phyloP scores from a whole-genome alignment of 2,797 vertebrate genomes.

The Onychomys leucogaster region DNA sequence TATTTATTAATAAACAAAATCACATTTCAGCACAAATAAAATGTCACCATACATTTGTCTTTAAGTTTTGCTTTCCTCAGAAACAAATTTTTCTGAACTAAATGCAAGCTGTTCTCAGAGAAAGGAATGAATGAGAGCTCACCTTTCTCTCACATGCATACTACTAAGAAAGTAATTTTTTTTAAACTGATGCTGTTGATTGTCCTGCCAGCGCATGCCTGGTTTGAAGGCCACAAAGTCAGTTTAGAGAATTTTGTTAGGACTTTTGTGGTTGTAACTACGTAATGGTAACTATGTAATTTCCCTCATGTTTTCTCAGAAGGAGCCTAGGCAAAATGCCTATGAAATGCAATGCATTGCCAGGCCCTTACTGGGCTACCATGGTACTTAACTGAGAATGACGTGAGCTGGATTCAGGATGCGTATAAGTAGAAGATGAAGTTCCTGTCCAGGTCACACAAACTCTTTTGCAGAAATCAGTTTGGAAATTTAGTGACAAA shows the following conservation, averaged over 20 bases:
- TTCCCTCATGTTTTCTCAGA: neutral
- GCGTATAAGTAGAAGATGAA: neutral
- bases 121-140: neutral
- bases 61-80: neutral
- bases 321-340: neutral
- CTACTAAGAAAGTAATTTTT: neutral
- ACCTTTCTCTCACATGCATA: neutral
- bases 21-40: too few species aligned
- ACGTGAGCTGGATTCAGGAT: too few species aligned
- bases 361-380: fast-evolving
- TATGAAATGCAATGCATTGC: fast-evolving
- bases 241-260: neutral
- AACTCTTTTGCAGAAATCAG: neutral
- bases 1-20: too few species aligned
- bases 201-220: fast-evolving
- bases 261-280: neutral
- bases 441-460: neutral
- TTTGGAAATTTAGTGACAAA: conserved; percentile 57
- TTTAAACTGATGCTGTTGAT: neutral
- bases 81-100: neutral
- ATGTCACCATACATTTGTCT: neutral
- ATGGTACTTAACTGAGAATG: neutral
- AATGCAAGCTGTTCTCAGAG: neutral
- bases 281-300: neutral
- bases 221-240: neutral